A percentile compares a stretch with the other conserved stretches of the same genome.
Conservation (phyloP, 2,113 vertebrate species). For the Plecotus auritus region DNA sequence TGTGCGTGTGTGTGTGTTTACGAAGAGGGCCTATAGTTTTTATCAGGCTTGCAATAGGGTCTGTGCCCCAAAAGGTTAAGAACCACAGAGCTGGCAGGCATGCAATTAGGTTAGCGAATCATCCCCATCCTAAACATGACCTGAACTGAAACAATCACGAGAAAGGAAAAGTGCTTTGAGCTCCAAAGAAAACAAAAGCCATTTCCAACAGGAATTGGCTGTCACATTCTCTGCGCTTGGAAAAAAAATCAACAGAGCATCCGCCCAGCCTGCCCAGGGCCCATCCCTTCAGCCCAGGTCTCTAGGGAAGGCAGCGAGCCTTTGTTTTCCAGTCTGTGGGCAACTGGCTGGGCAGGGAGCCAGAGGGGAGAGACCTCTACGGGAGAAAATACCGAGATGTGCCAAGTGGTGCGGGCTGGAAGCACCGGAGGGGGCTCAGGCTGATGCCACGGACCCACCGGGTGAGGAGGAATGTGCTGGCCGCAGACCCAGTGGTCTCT, state of each 20-base stretch:
- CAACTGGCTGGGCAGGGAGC: conserved; percentile 52
- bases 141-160: conserved; percentile 54
- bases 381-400: conserved; percentile 1
- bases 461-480: not conserved
- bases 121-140: conserved; percentile 46
- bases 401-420: not conserved
- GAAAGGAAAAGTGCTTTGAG: conserved; percentile 72
- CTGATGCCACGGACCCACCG: not conserved
- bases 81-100: not conserved
- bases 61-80: conserved; percentile 48
- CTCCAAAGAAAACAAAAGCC: conserved; percentile 73
- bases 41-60: not conserved
- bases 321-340: conserved; percentile 73
- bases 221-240: conserved; percentile 70
- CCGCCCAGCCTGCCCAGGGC: conserved; percentile 66
- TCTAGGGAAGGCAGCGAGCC: conserved; percentile 53
- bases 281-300: conserved; percentile 71
- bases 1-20: not conserved
- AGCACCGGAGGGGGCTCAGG: not conserved
- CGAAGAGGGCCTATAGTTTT: not conserved
- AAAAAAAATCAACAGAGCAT: conserved; percentile 62
- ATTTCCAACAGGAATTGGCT: conserved; percentile 74
- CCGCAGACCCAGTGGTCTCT: not conserved
- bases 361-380: conserved; percentile 46
- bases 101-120: not conserved